Percentiles rank a stretch among this genome's conserved stretches.
phyloP scores from a whole-genome alignment of 1,140 invertebrate species.

The Drosophila bocki region DNA sequence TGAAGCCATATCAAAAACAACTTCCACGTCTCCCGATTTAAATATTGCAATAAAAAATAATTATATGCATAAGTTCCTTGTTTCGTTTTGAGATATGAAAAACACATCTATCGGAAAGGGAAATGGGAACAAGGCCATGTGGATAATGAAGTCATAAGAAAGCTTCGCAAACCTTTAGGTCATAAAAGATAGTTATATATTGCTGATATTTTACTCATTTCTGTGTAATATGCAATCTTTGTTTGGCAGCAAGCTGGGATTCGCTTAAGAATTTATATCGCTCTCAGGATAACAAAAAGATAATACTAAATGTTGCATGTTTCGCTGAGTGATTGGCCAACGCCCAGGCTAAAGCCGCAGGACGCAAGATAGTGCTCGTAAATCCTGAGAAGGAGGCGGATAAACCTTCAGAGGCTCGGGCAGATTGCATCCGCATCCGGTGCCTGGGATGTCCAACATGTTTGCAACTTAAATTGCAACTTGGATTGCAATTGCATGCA shows the following conservation, averaged over 20 bases:
- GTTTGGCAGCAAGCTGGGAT: too few relatives aligned
- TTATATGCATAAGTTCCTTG: not conserved
- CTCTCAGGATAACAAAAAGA: not conserved
- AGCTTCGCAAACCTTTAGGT: not conserved
- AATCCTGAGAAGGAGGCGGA: conserved; percentile 10
- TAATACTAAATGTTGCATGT: not conserved
- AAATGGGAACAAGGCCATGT: not conserved
- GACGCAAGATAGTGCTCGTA: conserved; percentile 8
- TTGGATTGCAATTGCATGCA: conserved; percentile 17
- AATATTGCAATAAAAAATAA: not conserved
- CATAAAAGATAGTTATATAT: not conserved
- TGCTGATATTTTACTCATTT: not conserved
- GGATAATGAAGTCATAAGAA: not conserved
- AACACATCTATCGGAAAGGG: not conserved
- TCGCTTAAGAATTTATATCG: not conserved
- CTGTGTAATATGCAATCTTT: not conserved
- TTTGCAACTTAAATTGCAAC: conserved; percentile 19
- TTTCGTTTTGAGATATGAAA: not conserved
- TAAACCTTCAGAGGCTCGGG: conserved; percentile 24
- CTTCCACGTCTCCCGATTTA: not conserved
- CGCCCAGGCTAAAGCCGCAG: conserved; percentile 11
- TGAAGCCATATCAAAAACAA: not conserved
- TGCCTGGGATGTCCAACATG: conserved; percentile 15
- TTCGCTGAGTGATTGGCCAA: conserved; percentile 28
- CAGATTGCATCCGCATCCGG: conserved; percentile 42